phyloP scores from a whole-genome alignment of 2,888 invertebrate species.

The Agrypnus murinus region DNA sequence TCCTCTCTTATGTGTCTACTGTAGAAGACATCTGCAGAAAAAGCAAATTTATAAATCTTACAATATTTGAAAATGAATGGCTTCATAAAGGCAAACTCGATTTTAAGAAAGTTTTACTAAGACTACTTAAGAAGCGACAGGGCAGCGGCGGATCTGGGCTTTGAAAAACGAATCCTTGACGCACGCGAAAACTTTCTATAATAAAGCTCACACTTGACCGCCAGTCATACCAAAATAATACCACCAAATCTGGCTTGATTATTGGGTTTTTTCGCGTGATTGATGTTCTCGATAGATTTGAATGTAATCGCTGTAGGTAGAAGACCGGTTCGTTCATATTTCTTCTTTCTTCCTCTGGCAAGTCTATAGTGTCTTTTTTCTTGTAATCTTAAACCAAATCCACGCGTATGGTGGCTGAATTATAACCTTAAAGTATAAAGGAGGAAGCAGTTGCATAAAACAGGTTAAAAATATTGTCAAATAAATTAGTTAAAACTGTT shows the following conservation, averaged over 20 bases:
- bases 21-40: too few species aligned
- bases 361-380: too few species aligned
- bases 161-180: neutral
- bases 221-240: neutral
- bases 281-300: constrained; percentile 20
- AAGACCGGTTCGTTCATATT: constrained; percentile 8
- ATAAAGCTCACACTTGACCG: constrained; percentile 9
- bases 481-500: neutral
- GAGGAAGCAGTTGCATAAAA: constrained; percentile 22
- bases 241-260: neutral
- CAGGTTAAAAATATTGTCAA: constrained; percentile 15
- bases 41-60: too few species aligned
- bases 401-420: neutral
- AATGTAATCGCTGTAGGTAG: constrained; percentile 8
- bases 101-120: too few species aligned
- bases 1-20: neutral
- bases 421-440: constrained; percentile 1
- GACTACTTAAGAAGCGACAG: too few species aligned
- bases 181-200: constrained; percentile 9
- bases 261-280: constrained; percentile 5
- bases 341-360: too few species aligned
- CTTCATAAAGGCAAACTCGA: neutral
- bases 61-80: constrained; percentile 5
- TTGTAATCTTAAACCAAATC: neutral
- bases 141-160: constrained; percentile 8